These are phyloP conservation scores for Potamarius usumacintae DNA, from an alignment of 2,113 vertebrate species.

Conservation along the genomic window DNA sequence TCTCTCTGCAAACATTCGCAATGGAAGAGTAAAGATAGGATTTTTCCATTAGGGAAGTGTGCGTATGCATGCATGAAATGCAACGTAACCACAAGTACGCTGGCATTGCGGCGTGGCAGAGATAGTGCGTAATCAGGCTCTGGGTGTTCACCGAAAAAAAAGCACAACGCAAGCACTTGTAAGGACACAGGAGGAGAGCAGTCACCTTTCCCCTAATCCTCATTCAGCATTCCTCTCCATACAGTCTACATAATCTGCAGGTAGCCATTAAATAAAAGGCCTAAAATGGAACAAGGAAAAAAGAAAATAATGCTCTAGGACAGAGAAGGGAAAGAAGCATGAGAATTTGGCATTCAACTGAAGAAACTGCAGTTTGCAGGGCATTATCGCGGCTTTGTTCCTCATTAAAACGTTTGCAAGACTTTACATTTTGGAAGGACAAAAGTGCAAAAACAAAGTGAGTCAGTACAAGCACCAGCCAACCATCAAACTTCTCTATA, in stretches of 20 bases:
- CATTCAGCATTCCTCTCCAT: slow-evolving; percentile 11
- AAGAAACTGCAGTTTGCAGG: background rate
- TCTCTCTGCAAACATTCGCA: slow-evolving; percentile 39
- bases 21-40: slow-evolving; percentile 29
- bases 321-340: background rate
- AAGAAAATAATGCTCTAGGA: background rate
- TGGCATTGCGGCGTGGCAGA: slow-evolving; percentile 4
- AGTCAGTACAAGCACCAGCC: background rate
- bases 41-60: slow-evolving; percentile 19
- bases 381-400: too few species aligned
- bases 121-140: slow-evolving; percentile 30
- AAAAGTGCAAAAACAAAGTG: background rate
- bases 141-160: slow-evolving; percentile 32
- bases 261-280: background rate
- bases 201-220: slow-evolving; percentile 60
- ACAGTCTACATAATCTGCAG: background rate
- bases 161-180: slow-evolving; percentile 27
- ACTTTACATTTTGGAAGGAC: background rate
- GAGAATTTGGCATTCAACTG: background rate
- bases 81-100: slow-evolving; percentile 12
- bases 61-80: slow-evolving; percentile 19
- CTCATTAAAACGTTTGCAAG: background rate
- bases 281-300: background rate
- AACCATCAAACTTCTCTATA: background rate
- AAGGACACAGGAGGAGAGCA: slow-evolving; percentile 18